phyloP scores from a whole-genome alignment of 2,888 invertebrate species.

The Drosophila tanythrix region DNA sequence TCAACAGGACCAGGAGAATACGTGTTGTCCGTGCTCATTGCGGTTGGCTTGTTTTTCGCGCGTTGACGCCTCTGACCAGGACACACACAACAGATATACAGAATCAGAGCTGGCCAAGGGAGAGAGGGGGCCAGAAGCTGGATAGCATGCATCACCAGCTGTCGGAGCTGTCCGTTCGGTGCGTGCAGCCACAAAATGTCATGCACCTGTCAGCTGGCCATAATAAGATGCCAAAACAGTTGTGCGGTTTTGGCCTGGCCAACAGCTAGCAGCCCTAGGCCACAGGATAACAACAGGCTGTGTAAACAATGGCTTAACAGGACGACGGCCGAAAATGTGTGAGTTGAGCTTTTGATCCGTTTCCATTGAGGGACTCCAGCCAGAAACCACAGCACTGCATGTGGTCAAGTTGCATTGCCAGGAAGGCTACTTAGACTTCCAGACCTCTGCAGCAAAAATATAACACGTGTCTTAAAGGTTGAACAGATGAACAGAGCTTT shows the following conservation, averaged over 20 bases:
- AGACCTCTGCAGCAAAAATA: no score
- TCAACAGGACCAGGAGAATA: conserved; percentile 12
- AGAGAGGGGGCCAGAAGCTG: background rate
- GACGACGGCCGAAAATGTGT: conserved; percentile 1
- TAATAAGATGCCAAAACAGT: conserved; percentile 82
- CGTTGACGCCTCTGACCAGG: conserved; percentile 54
- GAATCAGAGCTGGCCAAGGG: conserved; percentile 5
- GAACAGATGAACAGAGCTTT: background rate
- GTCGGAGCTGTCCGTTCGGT: conserved; percentile 52
- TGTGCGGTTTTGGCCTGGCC: conserved; percentile 71
- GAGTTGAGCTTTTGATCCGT: conserved; percentile 17
- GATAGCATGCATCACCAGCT: conserved; percentile 48
- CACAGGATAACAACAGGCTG: conserved; percentile 43
- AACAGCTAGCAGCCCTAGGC: conserved; percentile 35
- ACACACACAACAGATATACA: background rate
- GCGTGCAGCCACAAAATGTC: conserved; percentile 78
- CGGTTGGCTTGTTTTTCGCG: conserved; percentile 58
- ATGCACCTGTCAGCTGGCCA: conserved; percentile 76
- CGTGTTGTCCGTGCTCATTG: conserved; percentile 39
- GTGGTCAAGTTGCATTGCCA: conserved; percentile 29
- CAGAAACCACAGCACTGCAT: conserved; percentile 10
- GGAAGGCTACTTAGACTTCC: background rate
- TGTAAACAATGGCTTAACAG: conserved; percentile 14
- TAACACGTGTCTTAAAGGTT: background rate
- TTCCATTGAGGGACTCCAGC: conserved; percentile 6